Base-by-base conservation (phyloP, 1,140 invertebrate genomes). In the Megathymus violae region DNA sequence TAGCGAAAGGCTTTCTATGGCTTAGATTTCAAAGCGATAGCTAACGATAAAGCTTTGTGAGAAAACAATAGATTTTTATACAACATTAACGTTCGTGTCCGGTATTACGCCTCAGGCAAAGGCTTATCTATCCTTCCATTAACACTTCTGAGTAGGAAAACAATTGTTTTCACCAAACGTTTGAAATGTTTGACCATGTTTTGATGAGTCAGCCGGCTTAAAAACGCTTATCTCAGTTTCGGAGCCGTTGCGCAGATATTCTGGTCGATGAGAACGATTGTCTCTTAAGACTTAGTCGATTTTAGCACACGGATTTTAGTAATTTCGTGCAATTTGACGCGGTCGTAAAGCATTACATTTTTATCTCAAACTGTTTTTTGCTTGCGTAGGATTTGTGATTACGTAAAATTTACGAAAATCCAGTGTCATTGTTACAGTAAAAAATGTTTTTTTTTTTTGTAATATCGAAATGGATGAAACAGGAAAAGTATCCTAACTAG, bases 91-190 rank as follows among this genome's bases (percentile, higher is more conserved):
- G 10, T 16, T 44, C 14, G 43, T 52, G 46, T 61, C 64, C 63
- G 56, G 48, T 43, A n/a, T 60, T 61, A 58, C 47, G 44, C 56
- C 44, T 54, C 52, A 66, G 61, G 52, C 25, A 58, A 47, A 25
- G 48, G 44, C 31, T 75, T 69, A 69, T 65, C 72, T 62, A 6
- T 43, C 51, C 47, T 54, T 64, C 54, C 63, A 64, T 74, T 71
- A 74, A 62, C 68, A 64, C 64, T 69, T 71, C 64, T n/a, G n/a
- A n/a, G 44, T 34, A 60, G 61, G 68, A 74, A 62, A 31, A 61
- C 51, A 67, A 74, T 63, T 67, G 67, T 64, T 71, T 64, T 61
- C 36, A 40, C 44, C n/a, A n/a, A n/a, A n/a, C n/a, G n/a, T n/a
- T n/a, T n/a, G 62, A n/a, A 72, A 65, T 69, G 56, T 66, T 67